These are phyloP conservation scores for Goniozus legneri DNA, from an alignment of 1,140 invertebrate species.

Conservation along the genomic window DNA sequence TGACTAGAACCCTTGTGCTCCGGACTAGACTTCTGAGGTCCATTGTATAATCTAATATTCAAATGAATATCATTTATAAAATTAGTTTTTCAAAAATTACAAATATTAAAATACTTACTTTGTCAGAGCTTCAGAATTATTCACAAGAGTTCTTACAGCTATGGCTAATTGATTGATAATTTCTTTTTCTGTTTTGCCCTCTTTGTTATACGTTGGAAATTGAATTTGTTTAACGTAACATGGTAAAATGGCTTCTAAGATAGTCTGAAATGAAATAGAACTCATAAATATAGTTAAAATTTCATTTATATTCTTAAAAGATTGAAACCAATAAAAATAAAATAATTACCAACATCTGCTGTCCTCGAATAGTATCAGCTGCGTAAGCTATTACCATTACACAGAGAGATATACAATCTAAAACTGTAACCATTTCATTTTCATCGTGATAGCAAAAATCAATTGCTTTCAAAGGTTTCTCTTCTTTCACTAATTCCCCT, in stretches of 20 bases:
- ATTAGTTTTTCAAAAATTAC: background rate
- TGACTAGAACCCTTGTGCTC: conserved; percentile 85
- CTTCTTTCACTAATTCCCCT: conserved; percentile 90
- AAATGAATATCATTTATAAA: conserved; percentile 7
- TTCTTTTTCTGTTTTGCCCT: conserved; percentile 88
- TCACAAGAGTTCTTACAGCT: conserved; percentile 92
- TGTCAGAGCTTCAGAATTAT: conserved; percentile 92
- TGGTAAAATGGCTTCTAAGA: conserved; percentile 93
- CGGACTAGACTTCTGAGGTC: conserved; percentile 81
- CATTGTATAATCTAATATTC: conserved; percentile 85
- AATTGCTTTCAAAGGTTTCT: conserved; percentile 93
- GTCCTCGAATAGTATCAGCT: conserved; percentile 89
- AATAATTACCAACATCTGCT: conserved; percentile 88
- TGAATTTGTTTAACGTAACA: conserved; percentile 93
- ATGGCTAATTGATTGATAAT: conserved; percentile 92
- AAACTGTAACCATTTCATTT: conserved; percentile 87
- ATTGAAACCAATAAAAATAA: conserved; percentile 1
- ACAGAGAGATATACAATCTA: conserved; percentile 91
- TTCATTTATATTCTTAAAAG: background rate
- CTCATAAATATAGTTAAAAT: conserved; percentile 1
- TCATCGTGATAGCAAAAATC: conserved; percentile 97
- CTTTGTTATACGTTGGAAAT: conserved; percentile 79
- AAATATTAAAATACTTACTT: conserved; percentile 62
- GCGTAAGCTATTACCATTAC: conserved; percentile 98
- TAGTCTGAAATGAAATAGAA: conserved; percentile 64